Evolutionary conservation across 2,797 vertebrate genomes (phyloP).

Genomic region (Tauraco hartlaubi): DNA sequence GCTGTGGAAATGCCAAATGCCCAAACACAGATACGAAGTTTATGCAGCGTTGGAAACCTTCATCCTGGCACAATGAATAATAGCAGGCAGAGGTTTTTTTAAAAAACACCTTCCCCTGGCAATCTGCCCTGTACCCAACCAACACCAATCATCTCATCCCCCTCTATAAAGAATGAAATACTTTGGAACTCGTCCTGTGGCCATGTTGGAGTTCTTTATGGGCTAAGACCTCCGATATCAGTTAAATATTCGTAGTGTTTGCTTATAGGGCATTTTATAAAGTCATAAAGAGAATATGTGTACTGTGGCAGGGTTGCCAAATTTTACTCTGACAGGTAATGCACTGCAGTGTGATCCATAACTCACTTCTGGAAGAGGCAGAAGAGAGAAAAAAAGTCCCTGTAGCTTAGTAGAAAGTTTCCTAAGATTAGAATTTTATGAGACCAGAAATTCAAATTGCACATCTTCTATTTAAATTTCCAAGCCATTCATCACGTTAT

Average conservation of each 20-base stretch:
- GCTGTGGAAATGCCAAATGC: neutral
- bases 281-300: neutral
- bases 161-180: neutral
- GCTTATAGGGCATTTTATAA: constrained; percentile 12
- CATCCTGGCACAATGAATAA: neutral
- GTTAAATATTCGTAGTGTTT: neutral
- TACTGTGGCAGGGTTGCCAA: neutral
- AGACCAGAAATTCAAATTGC: neutral
- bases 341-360: neutral
- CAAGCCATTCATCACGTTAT: neutral
- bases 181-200: neutral
- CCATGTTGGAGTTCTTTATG: neutral
- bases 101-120: neutral
- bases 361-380: neutral
- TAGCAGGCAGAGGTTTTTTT: neutral
- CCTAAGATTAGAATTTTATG: neutral
- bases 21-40: neutral
- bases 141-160: rapidly evolving
- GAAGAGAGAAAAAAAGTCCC: neutral
- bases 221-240: neutral
- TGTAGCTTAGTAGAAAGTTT: neutral
- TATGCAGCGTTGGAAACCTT: neutral
- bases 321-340: neutral
- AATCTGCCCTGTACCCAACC: neutral
- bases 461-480: neutral